Evolutionary conservation across 2,888 invertebrate genomes (phyloP).

Genomic region (Ethmia dodecea): DNA sequence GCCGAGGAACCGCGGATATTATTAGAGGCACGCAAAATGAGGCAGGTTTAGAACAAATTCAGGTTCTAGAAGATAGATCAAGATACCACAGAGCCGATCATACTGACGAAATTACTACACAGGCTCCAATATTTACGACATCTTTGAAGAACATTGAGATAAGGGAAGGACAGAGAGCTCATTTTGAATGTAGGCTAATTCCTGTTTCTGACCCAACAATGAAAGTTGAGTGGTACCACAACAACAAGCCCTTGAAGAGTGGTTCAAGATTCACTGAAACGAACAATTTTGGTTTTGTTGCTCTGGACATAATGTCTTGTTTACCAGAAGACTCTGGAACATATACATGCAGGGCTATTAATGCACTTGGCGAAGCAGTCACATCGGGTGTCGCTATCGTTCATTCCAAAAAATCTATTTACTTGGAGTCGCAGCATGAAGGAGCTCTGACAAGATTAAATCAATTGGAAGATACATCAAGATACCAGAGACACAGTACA

Average conservation of each 20-base stretch:
- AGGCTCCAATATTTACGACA: slow-evolving; percentile 95
- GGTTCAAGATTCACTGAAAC: slow-evolving; percentile 97
- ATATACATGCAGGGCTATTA: slow-evolving; percentile 95
- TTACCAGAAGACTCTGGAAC: slow-evolving; percentile 97
- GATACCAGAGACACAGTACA: slow-evolving; percentile 83
- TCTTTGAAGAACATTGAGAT: slow-evolving; percentile 94
- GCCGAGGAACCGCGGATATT: slow-evolving; percentile 88
- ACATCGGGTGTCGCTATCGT: slow-evolving; percentile 92
- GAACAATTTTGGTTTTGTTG: slow-evolving; percentile 98
- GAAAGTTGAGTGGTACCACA: slow-evolving; percentile 97
- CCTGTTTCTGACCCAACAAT: slow-evolving; percentile 95
- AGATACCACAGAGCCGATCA: slow-evolving; percentile 86
- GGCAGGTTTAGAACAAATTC: slow-evolving; percentile 92
- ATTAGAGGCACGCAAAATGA: slow-evolving; percentile 92
- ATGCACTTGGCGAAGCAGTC: slow-evolving; percentile 94
- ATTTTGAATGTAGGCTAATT: slow-evolving; percentile 95
- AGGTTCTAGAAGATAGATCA: slow-evolving; percentile 90
- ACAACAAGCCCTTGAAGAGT: slow-evolving; percentile 92
- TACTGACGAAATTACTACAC: slow-evolving; percentile 89
- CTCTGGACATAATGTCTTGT: slow-evolving; percentile 96
- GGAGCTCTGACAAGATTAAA: slow-evolving; percentile 88
- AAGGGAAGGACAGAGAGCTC: slow-evolving; percentile 95
- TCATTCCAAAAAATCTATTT: slow-evolving; percentile 90
- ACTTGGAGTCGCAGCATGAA: slow-evolving; percentile 92
- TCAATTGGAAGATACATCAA: slow-evolving; percentile 88